Conservation (phyloP, 2,888 invertebrate species). For the Microctonus hyperodae region DNA sequence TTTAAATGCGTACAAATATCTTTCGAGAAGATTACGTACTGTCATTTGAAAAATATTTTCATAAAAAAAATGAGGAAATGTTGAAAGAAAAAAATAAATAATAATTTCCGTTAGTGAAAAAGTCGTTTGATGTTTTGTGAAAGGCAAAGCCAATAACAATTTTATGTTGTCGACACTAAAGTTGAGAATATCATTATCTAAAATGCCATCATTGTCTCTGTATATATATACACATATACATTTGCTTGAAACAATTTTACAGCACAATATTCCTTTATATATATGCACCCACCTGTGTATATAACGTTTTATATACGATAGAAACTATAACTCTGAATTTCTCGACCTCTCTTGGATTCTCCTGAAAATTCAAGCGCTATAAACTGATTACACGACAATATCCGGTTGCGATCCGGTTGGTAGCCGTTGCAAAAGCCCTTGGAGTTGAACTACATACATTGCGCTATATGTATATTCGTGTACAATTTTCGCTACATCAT, state of each 20-base stretch:
- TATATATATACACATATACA: too few relatives aligned
- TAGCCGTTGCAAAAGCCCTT: conserved; percentile 2
- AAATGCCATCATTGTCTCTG: background rate
- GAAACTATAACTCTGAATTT: background rate
- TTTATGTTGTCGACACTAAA: background rate
- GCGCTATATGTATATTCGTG: background rate
- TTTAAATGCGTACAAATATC: background rate
- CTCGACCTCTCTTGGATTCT: background rate
- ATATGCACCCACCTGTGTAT: background rate
- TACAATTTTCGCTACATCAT: background rate
- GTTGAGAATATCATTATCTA: background rate
- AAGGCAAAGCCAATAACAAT: background rate
- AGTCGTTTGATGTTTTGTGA: too few relatives aligned
- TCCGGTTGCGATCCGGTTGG: conserved; percentile 22
- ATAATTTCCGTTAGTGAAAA: too few relatives aligned
- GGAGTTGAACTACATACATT: background rate
- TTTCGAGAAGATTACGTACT: too few relatives aligned
- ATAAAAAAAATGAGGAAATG: too few relatives aligned
- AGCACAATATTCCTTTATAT: background rate
- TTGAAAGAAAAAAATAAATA: too few relatives aligned
- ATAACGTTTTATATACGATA: background rate
- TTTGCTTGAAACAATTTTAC: background rate
- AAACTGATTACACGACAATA: conserved; percentile 40
- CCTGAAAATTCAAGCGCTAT: conserved; percentile 28
- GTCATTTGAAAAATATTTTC: too few relatives aligned